phyloP scores from a whole-genome alignment of 2,888 invertebrate genomes.

The Sphinx pinastri region DNA sequence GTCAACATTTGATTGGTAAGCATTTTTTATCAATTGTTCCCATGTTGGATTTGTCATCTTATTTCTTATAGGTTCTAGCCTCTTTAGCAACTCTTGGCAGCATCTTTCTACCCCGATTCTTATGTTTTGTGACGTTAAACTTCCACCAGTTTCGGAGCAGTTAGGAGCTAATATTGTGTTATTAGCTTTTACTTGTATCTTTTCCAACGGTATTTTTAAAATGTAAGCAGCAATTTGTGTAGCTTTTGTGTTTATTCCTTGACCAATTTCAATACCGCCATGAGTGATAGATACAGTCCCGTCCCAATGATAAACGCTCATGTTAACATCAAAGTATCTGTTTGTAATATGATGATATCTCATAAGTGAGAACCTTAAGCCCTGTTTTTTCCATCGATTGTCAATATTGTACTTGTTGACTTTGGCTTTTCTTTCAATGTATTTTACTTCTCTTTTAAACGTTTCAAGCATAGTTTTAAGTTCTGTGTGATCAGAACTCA shows the following conservation, averaged over 20 bases:
- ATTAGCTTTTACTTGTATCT: constrained; percentile 86
- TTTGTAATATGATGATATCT: constrained; percentile 69
- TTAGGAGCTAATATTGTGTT: constrained; percentile 86
- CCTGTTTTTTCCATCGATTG: constrained; percentile 90
- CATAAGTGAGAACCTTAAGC: constrained; percentile 83
- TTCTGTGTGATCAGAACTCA: constrained; percentile 52
- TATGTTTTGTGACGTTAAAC: constrained; percentile 61
- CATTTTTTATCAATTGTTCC: constrained; percentile 75
- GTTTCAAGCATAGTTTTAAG: constrained; percentile 75
- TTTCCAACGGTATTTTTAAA: constrained; percentile 85
- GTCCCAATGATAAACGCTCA: constrained; percentile 70
- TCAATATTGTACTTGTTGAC: constrained; percentile 75
- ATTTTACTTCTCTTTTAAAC: constrained; percentile 78
- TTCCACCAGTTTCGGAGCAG: constrained; percentile 86
- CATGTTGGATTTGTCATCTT: constrained; percentile 65
- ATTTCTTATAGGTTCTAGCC: constrained; percentile 41
- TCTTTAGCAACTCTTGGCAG: constrained; percentile 40
- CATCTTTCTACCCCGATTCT: constrained; percentile 45
- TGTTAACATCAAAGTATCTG: constrained; percentile 35
- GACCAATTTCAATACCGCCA: constrained; percentile 90
- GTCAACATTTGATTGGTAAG: constrained; percentile 58
- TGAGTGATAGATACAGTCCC: constrained; percentile 88
- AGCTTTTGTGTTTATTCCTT: constrained; percentile 89
- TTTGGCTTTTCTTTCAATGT: constrained; percentile 69
- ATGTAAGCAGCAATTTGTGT: constrained; percentile 86